phyloP scores from a whole-genome alignment of 2,888 invertebrate species.

The Octonoba sinensis region DNA sequence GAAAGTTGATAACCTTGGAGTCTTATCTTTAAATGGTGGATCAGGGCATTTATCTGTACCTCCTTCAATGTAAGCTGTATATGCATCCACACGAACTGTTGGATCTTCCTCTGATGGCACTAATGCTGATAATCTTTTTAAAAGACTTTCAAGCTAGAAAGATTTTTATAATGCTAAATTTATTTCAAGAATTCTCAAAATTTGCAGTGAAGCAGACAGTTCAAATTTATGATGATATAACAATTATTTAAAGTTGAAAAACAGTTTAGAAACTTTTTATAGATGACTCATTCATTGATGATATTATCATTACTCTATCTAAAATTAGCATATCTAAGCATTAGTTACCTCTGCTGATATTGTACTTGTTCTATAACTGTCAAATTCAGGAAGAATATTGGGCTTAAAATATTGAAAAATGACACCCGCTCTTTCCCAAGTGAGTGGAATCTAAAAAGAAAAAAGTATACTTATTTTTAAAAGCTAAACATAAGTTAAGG shows the following conservation, averaged over 20 bases:
- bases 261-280: background rate
- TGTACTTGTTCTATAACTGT: constrained; percentile 79
- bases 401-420: constrained; percentile 84
- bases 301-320: no score
- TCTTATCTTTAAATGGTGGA: constrained; percentile 58
- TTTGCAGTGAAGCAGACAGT: background rate
- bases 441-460: constrained; percentile 77
- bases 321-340: background rate
- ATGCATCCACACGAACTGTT: constrained; percentile 75
- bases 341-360: constrained; percentile 81
- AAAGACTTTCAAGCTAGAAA: constrained; percentile 69
- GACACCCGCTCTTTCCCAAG: constrained; percentile 71
- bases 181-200: background rate
- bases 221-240: background rate
- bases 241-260: background rate
- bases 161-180: background rate
- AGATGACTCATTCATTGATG: no score
- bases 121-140: constrained; percentile 69
- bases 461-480: background rate
- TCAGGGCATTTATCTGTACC: constrained; percentile 75
- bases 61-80: constrained; percentile 80
- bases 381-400: constrained; percentile 83
- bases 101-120: constrained; percentile 68
- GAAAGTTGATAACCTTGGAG: constrained; percentile 48
- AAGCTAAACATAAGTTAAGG: no score